These are phyloP conservation scores for Nephrocerus scutellatus DNA, from an alignment of 2,888 invertebrate genomes.

Conservation along the genomic window DNA sequence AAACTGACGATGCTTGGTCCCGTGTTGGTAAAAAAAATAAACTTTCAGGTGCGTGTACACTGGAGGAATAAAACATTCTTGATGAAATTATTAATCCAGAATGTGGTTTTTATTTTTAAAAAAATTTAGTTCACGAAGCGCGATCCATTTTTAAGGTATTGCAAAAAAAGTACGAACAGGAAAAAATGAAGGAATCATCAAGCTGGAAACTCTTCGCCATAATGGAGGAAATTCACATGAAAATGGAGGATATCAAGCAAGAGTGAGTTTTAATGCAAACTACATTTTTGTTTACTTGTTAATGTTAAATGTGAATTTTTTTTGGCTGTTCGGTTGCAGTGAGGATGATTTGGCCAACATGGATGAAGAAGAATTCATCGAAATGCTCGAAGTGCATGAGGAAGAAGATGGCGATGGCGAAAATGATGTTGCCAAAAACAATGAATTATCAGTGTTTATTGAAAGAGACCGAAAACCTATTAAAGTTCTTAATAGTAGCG, in stretches of 20 bases:
- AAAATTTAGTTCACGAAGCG: conserved; percentile 39
- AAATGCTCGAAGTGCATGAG: conserved; percentile 45
- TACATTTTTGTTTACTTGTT: neutral
- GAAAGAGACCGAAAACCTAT: too few relatives aligned
- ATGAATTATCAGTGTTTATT: too few relatives aligned
- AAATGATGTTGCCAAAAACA: conserved; percentile 25
- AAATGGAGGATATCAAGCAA: conserved; percentile 27
- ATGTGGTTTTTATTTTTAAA: conserved; percentile 2
- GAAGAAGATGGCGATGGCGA: conserved; percentile 36
- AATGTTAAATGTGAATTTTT: neutral
- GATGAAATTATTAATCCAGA: neutral
- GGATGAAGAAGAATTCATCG: conserved; percentile 41
- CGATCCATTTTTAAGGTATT: conserved; percentile 45
- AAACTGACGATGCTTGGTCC: conserved; percentile 42
- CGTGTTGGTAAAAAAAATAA: conserved; percentile 43
- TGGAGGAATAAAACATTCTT: neutral
- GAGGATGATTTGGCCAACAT: conserved; percentile 30
- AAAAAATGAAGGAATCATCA: conserved; percentile 37
- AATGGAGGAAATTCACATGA: conserved; percentile 36
- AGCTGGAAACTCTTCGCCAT: conserved; percentile 41
- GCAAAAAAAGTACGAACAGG: conserved; percentile 44
- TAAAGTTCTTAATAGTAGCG: too few relatives aligned
- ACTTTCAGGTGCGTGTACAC: conserved; percentile 31
- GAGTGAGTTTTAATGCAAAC: conserved; percentile 32
- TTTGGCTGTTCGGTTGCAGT: conserved; percentile 22